Percentiles rank a stretch among this genome's conserved stretches.
Conservation (phyloP, 2,888 invertebrate genomes). For the Thumatha senex region DNA sequence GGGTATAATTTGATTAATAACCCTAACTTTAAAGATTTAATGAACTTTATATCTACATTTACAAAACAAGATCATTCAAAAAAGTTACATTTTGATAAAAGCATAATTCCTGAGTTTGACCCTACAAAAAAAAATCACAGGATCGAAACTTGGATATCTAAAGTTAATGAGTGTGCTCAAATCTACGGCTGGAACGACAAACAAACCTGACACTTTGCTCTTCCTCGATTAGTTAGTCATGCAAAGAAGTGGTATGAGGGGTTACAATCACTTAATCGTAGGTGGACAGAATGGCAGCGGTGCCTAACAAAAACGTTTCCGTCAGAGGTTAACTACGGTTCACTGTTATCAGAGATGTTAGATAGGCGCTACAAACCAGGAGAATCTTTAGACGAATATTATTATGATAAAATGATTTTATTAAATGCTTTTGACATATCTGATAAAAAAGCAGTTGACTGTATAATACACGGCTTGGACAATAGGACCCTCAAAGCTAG, state of each 20-base stretch:
- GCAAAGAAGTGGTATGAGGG: not conserved
- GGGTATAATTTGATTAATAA: too few relatives aligned
- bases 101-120: slow-evolving; percentile 3
- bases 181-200: not conserved
- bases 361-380: not conserved
- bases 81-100: too few relatives aligned
- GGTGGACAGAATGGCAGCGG: not conserved
- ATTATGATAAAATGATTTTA: not conserved
- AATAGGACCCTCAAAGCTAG: too few relatives aligned
- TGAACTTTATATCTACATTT: too few relatives aligned
- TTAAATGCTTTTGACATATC: not conserved
- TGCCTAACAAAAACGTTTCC: not conserved
- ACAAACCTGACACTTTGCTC: not conserved
- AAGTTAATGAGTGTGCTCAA: slow-evolving; percentile 2
- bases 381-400: not conserved
- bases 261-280: not conserved
- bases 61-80: too few relatives aligned
- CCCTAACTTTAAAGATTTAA: too few relatives aligned
- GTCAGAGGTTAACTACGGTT: not conserved
- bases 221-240: not conserved
- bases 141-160: not conserved
- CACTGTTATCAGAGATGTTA: not conserved
- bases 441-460: too few relatives aligned
- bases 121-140: not conserved
- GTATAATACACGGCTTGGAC: too few relatives aligned